Percentiles rank a stretch among this genome's conserved stretches.
These are phyloP conservation scores for Oncorhynchus mykiss DNA, from an alignment of 2,113 vertebrate species.

Conservation along the genomic window DNA sequence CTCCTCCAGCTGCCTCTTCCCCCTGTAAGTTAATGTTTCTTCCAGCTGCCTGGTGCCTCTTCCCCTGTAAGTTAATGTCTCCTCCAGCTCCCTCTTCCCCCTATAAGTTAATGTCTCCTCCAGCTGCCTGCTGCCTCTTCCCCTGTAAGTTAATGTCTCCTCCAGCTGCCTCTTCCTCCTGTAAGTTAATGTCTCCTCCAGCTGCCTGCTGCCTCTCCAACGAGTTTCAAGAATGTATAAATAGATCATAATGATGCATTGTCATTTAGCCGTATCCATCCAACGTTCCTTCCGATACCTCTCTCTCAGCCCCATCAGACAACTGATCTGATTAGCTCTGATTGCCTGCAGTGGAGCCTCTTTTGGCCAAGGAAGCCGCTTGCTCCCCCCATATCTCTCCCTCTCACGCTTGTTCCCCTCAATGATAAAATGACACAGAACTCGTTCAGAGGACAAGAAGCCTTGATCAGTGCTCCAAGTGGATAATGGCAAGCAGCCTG, in stretches of 20 bases:
- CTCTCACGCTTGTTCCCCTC: neutral
- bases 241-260: conserved; percentile 46
- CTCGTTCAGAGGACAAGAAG: conserved; percentile 25
- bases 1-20: no score
- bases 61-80: neutral
- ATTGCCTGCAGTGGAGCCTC: conserved; percentile 37
- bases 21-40: no score
- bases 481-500: neutral
- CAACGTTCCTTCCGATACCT: conserved; percentile 2
- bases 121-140: neutral
- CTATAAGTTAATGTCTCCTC: no score
- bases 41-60: neutral
- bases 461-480: conserved; percentile 26
- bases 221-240: conserved; percentile 26
- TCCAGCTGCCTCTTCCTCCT: neutral
- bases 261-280: conserved; percentile 34
- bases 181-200: neutral
- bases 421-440: conserved; percentile 30
- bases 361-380: conserved; percentile 28
- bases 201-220: neutral
- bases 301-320: conserved; percentile 17
- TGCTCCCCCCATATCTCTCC: conserved; percentile 13
- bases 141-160: neutral
- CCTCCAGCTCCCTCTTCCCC: neutral
- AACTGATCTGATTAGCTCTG: conserved; percentile 49